Percentiles rank a stretch among this genome's conserved stretches.
Evolutionary conservation across 1,140 invertebrate species (phyloP).

Genomic region (Penaeus vannamei): DNA sequence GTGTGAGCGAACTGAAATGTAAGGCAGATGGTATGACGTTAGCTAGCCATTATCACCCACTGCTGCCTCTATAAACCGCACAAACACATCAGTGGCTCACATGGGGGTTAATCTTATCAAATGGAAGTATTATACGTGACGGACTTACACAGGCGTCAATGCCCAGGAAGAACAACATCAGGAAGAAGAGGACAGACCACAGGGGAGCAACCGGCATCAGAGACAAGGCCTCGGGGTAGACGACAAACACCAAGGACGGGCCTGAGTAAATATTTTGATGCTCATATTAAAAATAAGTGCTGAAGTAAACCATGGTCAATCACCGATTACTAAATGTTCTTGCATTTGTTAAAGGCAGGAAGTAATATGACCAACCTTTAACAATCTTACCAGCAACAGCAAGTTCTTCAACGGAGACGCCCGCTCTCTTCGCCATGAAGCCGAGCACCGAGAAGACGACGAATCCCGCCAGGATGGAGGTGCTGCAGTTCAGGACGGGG

Average conservation of each 20-base stretch:
- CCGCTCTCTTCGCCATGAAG: conserved; percentile 82
- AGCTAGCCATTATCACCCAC: too few species aligned
- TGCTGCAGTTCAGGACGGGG: conserved; percentile 66
- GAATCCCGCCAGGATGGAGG: conserved; percentile 67
- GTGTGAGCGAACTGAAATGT: conserved; percentile 38
- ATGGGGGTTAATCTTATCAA: too few species aligned
- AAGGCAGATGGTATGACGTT: too few species aligned
- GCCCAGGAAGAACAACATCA: conserved; percentile 72
- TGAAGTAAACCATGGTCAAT: too few species aligned
- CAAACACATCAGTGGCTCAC: too few species aligned
- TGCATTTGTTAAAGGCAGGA: too few species aligned
- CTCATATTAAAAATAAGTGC: too few species aligned
- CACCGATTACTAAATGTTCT: too few species aligned
- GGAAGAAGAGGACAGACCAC: conserved; percentile 76
- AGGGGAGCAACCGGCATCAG: conserved; percentile 74
- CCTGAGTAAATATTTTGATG: conserved; percentile 68
- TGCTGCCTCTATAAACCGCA: too few species aligned
- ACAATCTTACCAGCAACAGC: conserved; percentile 60
- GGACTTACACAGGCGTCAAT: conserved; percentile 68
- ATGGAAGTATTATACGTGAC: too few species aligned
- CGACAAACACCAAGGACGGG: conserved; percentile 74
- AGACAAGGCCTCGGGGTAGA: conserved; percentile 75
- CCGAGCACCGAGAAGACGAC: conserved; percentile 75
- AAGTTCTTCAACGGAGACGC: conserved; percentile 68
- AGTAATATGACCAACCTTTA: too few species aligned